Evolutionary conservation across 2,797 vertebrate species (phyloP).

Genomic region (Leptatherina wallacei): DNA sequence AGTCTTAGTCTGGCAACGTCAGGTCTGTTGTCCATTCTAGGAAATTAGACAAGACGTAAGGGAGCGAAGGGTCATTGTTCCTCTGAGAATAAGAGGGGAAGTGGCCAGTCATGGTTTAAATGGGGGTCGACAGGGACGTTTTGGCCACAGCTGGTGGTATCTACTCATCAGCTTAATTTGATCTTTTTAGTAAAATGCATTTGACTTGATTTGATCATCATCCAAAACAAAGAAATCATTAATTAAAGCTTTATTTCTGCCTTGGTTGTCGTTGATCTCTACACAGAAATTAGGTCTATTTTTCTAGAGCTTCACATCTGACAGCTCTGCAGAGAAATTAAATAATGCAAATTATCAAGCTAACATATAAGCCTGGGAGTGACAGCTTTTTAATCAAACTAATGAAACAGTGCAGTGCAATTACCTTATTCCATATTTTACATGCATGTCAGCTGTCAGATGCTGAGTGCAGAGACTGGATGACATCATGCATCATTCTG

Average conservation of each 20-base stretch:
- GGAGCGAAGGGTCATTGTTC: conserved; percentile 63
- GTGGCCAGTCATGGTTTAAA: conserved; percentile 42
- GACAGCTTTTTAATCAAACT: conserved; percentile 5
- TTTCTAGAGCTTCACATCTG: background rate
- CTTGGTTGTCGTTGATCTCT: background rate
- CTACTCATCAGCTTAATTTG: conserved; percentile 20
- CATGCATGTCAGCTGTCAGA: conserved; percentile 36
- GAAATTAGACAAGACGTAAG: conserved; percentile 57
- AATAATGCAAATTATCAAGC: background rate
- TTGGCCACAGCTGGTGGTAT: conserved; percentile 51
- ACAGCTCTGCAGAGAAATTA: background rate
- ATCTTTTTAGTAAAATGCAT: conserved; percentile 26
- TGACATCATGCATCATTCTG: conserved; percentile 46
- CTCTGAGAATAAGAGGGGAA: conserved; percentile 54
- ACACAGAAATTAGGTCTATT: background rate
- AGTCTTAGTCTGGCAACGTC: conserved; percentile 47
- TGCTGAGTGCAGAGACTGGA: conserved; percentile 18
- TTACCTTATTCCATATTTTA: conserved; percentile 44
- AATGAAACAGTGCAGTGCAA: conserved; percentile 9
- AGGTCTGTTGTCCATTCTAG: conserved; percentile 56
- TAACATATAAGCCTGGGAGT: background rate
- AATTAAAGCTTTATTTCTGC: too few species aligned
- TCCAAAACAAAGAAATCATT: background rate
- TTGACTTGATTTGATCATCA: background rate
- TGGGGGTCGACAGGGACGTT: conserved; percentile 24